phyloP scores from a whole-genome alignment of 2,113 vertebrate genomes.

The Dolichallabes microphthalmus region DNA sequence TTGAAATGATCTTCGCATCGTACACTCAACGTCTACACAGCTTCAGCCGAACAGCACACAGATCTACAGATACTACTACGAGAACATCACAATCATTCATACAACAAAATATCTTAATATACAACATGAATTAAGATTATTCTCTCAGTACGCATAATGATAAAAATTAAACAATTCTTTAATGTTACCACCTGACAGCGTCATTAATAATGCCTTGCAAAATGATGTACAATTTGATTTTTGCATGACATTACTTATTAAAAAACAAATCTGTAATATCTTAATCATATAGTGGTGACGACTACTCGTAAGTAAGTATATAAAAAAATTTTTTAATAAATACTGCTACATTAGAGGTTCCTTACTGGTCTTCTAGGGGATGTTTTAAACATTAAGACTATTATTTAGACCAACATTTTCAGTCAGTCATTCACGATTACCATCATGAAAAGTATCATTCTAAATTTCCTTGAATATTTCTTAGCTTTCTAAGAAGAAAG shows the following conservation, averaged over 20 bases:
- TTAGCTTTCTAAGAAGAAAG: neutral
- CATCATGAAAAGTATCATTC: neutral
- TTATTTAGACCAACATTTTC: neutral
- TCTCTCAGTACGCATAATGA: too few relatives aligned
- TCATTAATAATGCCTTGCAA: neutral
- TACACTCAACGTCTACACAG: slow-evolving; percentile 16
- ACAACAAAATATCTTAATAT: too few relatives aligned
- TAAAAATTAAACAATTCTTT: neutral
- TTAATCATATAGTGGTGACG: too few relatives aligned
- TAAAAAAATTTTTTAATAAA: neutral
- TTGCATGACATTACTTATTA: neutral
- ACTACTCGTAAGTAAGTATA: neutral
- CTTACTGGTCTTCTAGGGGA: neutral
- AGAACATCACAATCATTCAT: neutral
- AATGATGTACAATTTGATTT: neutral
- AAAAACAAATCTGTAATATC: too few relatives aligned
- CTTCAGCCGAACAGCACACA: neutral
- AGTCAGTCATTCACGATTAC: neutral
- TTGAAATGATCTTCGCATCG: slow-evolving; percentile 24
- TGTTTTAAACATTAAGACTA: neutral
- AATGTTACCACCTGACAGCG: neutral
- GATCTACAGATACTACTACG: too few relatives aligned
- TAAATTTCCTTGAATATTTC: neutral
- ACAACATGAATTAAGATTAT: too few relatives aligned
- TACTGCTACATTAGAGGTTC: neutral